Conservation (phyloP, 2,888 invertebrate genomes). For the Nemotelus nigrinus region DNA sequence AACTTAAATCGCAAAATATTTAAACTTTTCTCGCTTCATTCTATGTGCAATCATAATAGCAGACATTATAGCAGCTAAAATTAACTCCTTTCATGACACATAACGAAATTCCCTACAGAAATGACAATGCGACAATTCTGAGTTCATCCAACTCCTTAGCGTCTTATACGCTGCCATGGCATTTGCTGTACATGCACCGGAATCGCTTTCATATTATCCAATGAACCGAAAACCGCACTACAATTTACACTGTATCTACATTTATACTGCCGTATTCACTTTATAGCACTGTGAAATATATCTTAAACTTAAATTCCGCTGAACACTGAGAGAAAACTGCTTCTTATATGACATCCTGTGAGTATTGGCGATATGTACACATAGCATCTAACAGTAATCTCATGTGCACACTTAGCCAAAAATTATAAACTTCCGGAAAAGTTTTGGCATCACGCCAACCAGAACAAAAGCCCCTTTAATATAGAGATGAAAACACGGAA, state of each 20-base stretch:
- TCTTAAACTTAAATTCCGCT: not conserved
- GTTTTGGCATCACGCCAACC: slow-evolving; percentile 28
- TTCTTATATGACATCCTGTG: not conserved
- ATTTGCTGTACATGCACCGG: not conserved
- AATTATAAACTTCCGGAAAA: slow-evolving; percentile 36
- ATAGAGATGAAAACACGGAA: not conserved
- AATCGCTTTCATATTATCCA: not conserved
- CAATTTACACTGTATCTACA: not conserved
- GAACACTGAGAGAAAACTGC: not conserved
- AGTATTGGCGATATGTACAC: not conserved
- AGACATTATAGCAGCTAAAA: too few relatives aligned
- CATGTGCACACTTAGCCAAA: slow-evolving; percentile 39
- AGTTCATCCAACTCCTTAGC: too few relatives aligned
- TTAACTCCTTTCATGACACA: too few relatives aligned
- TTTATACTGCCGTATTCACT: not conserved
- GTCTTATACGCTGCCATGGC: too few relatives aligned
- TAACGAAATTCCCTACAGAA: too few relatives aligned
- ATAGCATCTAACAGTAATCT: slow-evolving; percentile 10
- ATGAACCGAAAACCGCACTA: not conserved
- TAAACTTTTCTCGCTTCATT: too few relatives aligned
- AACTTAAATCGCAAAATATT: too few relatives aligned
- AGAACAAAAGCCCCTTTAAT: slow-evolving; percentile 6
- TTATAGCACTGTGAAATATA: not conserved
- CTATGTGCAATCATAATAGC: too few relatives aligned
- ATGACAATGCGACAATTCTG: too few relatives aligned